Percentiles rank a stretch among this genome's conserved stretches.
These are phyloP conservation scores for Eudyptes chrysolophus DNA, from an alignment of 2,113 vertebrate species.

Conservation along the genomic window DNA sequence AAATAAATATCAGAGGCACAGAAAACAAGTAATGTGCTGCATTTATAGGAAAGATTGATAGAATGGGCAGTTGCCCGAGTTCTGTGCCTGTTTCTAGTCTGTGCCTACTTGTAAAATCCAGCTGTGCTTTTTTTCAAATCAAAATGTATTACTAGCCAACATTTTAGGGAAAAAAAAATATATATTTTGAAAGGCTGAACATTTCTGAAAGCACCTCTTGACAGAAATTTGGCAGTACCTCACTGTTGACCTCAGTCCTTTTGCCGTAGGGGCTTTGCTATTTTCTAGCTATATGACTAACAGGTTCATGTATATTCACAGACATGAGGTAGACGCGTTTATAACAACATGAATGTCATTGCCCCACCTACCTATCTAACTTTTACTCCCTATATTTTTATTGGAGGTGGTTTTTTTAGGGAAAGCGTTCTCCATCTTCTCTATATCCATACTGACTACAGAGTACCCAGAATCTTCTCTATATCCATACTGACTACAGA, in stretches of 20 bases:
- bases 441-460: background rate
- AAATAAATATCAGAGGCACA: background rate
- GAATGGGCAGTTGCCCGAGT: background rate
- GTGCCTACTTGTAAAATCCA: background rate
- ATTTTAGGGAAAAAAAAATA: background rate
- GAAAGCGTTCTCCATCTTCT: background rate
- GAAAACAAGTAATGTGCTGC: background rate
- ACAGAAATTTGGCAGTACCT: constrained; percentile 7
- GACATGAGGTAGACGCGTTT: background rate
- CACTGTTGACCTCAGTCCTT: background rate
- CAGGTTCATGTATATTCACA: background rate
- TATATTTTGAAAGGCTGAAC: background rate
- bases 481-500: background rate
- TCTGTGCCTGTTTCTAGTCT: background rate
- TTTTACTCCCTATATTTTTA: background rate
- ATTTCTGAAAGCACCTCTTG: background rate
- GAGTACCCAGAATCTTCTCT: background rate
- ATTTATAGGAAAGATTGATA: background rate
- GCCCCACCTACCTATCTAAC: background rate
- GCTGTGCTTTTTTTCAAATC: background rate
- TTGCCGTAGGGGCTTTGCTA: background rate
- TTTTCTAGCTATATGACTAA: background rate
- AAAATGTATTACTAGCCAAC: background rate
- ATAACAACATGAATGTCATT: background rate
- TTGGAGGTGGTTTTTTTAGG: background rate